These are phyloP conservation scores for Gallinago media DNA, from an alignment of 2,113 vertebrate genomes.

Conservation along the genomic window DNA sequence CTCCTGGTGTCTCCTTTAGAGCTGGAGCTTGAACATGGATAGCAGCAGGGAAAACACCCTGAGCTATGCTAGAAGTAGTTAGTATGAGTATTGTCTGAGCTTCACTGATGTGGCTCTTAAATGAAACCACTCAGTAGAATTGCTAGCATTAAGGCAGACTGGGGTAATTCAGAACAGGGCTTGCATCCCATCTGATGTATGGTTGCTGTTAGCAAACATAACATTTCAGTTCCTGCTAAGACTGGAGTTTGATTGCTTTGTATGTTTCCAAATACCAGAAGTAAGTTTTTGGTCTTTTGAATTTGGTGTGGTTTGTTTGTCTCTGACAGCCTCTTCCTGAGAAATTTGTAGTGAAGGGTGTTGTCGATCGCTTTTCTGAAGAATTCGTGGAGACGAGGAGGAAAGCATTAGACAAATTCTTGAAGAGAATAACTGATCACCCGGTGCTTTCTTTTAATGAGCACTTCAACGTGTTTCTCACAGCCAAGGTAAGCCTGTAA, in stretches of 20 bases:
- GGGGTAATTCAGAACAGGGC: background rate
- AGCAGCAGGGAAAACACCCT: background rate
- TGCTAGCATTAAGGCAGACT: background rate
- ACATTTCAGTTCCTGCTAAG: background rate
- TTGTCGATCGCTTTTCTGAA: slow-evolving; percentile 97
- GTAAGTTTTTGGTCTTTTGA: background rate
- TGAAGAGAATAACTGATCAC: slow-evolving; percentile 95
- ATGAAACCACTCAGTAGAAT: background rate
- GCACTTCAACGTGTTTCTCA: slow-evolving; percentile 92
- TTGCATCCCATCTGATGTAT: background rate
- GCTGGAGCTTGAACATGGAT: background rate
- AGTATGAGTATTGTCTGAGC: background rate
- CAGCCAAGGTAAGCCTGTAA: slow-evolving; percentile 86
- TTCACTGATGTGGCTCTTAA: background rate
- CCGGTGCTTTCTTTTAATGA: slow-evolving; percentile 97
- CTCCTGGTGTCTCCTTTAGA: background rate
- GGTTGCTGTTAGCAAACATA: background rate
- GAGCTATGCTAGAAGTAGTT: background rate
- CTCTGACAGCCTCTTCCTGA: slow-evolving; percentile 90
- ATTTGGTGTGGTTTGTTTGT: background rate
- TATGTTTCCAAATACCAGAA: background rate
- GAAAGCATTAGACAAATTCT: slow-evolving; percentile 96
- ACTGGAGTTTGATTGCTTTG: background rate
- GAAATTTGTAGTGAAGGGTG: slow-evolving; percentile 98
- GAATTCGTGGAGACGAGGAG: slow-evolving; percentile 97